A percentile compares a stretch with the other conserved stretches of the same genome.
Evolutionary conservation across 2,888 invertebrate genomes (phyloP).

Genomic region (Ariolimax columbianus): DNA sequence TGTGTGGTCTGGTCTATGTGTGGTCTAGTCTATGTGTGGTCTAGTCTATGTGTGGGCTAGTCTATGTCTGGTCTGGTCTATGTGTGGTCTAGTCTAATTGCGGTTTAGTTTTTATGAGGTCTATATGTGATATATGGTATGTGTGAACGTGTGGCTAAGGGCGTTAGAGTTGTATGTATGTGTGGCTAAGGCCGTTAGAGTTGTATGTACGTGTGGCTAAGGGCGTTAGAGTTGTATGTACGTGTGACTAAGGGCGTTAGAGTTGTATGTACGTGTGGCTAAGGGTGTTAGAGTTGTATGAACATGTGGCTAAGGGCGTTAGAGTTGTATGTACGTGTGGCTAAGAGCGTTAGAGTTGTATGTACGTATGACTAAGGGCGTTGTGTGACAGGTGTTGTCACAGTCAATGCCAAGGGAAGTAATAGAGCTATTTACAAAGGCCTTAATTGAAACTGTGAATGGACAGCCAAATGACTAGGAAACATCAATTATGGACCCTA

Average conservation of each 20-base stretch:
- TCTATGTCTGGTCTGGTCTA: neutral
- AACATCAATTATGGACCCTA: conserved; percentile 68
- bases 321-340: neutral
- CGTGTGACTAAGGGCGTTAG: neutral
- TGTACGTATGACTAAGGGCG: neutral
- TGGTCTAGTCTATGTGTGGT: no score
- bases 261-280: neutral
- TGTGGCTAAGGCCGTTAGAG: neutral
- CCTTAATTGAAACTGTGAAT: conserved; percentile 71
- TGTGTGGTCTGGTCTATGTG: no score
- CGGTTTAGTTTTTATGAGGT: neutral
- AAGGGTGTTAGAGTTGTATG: neutral
- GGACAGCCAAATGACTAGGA: conserved; percentile 68
- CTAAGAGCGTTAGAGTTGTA: neutral
- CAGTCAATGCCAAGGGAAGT: conserved; percentile 24
- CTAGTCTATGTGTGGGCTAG: no score
- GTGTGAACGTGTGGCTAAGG: neutral
- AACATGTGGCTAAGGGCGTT: neutral
- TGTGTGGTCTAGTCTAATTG: no score
- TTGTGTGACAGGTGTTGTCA: conserved; percentile 24
- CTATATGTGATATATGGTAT: no score
- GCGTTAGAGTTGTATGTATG: neutral
- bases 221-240: neutral
- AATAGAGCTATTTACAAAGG: conserved; percentile 61
- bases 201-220: neutral